These are phyloP conservation scores for Netelia virgata DNA, from an alignment of 2,888 invertebrate species.

Conservation along the genomic window DNA sequence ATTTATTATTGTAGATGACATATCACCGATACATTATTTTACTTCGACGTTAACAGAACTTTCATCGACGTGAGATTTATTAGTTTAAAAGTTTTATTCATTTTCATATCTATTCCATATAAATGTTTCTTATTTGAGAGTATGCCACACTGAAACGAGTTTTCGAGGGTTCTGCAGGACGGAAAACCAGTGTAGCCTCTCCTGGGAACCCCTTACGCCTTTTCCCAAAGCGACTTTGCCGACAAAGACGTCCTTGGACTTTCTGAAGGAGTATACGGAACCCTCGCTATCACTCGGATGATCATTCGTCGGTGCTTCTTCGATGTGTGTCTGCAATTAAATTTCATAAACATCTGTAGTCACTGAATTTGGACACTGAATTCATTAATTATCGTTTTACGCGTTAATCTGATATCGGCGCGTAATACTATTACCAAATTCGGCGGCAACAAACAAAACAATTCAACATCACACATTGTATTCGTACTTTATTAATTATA, in stretches of 20 bases:
- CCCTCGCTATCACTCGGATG: slow-evolving; percentile 82
- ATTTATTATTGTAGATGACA: slow-evolving; percentile 34
- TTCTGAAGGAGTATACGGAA: slow-evolving; percentile 78
- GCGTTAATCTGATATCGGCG: too few species aligned
- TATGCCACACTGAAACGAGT: slow-evolving; percentile 84
- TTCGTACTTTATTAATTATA: too few species aligned
- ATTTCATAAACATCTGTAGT: not conserved
- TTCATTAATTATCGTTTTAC: too few species aligned
- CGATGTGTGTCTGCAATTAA: slow-evolving; percentile 60
- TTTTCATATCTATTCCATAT: slow-evolving; percentile 26
- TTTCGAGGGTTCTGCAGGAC: slow-evolving; percentile 83
- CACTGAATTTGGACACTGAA: too few species aligned
- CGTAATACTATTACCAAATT: too few species aligned
- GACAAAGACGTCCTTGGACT: slow-evolving; percentile 77
- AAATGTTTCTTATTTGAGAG: slow-evolving; percentile 76
- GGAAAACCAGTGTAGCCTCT: slow-evolving; percentile 83
- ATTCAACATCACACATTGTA: too few species aligned
- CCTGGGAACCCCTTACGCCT: slow-evolving; percentile 82
- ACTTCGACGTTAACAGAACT: not conserved
- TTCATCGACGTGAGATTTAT: not conserved
- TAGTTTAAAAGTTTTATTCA: slow-evolving; percentile 17
- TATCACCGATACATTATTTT: slow-evolving; percentile 11
- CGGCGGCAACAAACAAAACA: too few species aligned
- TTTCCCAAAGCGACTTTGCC: slow-evolving; percentile 84
- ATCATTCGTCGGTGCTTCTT: slow-evolving; percentile 70